phyloP scores from a whole-genome alignment of 2,113 vertebrate species.

The Hydrochoerus hydrochaeris region DNA sequence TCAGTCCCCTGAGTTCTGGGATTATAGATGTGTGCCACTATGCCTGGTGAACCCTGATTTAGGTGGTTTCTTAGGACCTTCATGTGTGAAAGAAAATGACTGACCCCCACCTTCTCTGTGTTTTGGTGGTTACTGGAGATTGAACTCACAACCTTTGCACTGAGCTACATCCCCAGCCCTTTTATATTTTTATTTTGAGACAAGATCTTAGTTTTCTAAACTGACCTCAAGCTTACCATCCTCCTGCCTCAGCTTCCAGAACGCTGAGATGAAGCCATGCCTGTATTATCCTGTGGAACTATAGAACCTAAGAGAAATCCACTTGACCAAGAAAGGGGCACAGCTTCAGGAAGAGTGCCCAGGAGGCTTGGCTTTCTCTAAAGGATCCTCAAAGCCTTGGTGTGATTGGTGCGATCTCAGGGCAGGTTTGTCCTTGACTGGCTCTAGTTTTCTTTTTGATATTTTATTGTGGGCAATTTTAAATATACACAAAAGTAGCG shows the following conservation, averaged over 20 bases:
- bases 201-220: background rate
- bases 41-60: background rate
- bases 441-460: background rate
- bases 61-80: background rate
- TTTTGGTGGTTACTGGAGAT: background rate
- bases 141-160: background rate
- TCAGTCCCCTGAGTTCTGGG: background rate
- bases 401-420: rapidly evolving
- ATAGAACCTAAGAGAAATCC: background rate
- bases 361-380: background rate
- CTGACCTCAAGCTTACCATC: background rate
- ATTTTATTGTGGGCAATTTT: background rate
- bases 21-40: background rate
- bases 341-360: background rate
- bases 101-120: background rate
- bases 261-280: background rate
- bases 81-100: background rate
- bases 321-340: background rate
- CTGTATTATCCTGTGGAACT: background rate
- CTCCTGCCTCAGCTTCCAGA: background rate
- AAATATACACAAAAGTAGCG: background rate
- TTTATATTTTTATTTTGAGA: background rate
- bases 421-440: background rate
- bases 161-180: background rate
- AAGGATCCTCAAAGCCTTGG: background rate